A percentile compares a stretch with the other conserved stretches of the same genome.
Conservation (phyloP, 1,140 invertebrate species). For the Drosophila pandora region DNA sequence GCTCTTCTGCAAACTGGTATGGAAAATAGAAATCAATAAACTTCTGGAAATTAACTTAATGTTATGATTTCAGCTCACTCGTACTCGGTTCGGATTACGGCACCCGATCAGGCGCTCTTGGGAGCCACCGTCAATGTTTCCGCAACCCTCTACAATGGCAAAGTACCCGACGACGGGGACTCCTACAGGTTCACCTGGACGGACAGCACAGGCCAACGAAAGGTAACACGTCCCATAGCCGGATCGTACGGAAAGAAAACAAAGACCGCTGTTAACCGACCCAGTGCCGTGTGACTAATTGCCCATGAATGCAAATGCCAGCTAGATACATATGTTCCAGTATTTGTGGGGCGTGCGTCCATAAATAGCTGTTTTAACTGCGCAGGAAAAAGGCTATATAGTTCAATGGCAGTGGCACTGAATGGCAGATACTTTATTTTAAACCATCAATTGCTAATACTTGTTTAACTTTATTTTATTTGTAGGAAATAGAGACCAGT, state of each 20-base stretch:
- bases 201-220: constrained; percentile 32
- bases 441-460: no score
- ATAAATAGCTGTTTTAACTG: constrained; percentile 5
- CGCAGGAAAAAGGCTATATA: background rate
- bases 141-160: constrained; percentile 65
- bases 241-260: constrained; percentile 10
- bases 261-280: constrained; percentile 4
- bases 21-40: constrained; percentile 35
- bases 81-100: constrained; percentile 54
- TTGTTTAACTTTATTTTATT: background rate
- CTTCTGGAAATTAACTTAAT: constrained; percentile 1
- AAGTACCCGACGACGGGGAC: constrained; percentile 34
- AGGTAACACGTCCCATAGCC: constrained; percentile 41
- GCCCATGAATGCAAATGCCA: constrained; percentile 12
- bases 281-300: constrained; percentile 23
- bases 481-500: constrained; percentile 53
- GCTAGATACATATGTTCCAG: background rate
- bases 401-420: no score
- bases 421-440: no score
- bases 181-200: constrained; percentile 66
- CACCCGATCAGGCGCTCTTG: constrained; percentile 52
- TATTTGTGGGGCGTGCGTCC: constrained; percentile 6
- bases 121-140: constrained; percentile 63
- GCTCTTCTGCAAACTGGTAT: constrained; percentile 55
- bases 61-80: constrained; percentile 45